phyloP scores from a whole-genome alignment of 2,113 vertebrate species.

The Nyctereutes procyonoides region DNA sequence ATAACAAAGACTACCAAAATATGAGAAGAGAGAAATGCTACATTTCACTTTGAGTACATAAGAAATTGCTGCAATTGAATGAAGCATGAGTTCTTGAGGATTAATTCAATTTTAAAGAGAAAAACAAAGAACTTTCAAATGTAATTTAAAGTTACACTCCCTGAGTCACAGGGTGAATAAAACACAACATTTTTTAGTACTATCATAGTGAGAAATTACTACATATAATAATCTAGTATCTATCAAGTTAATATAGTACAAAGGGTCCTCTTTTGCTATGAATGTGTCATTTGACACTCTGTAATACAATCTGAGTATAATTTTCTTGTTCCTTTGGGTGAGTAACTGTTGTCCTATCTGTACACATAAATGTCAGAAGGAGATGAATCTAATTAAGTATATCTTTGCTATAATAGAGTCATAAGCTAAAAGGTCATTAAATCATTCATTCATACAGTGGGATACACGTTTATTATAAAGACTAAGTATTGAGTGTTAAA shows the following conservation, averaged over 20 bases:
- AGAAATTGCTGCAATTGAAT: neutral
- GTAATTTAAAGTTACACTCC: neutral
- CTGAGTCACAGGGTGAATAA: neutral
- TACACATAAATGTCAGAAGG: conserved; percentile 39
- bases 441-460: neutral
- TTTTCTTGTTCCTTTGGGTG: conserved; percentile 31
- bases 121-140: neutral
- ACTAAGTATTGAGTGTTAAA: neutral
- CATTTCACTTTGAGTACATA: neutral
- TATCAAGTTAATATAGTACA: neutral
- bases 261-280: neutral
- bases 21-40: neutral
- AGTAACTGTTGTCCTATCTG: conserved; percentile 23
- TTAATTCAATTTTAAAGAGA: conserved; percentile 16
- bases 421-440: neutral
- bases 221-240: neutral
- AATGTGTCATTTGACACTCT: neutral
- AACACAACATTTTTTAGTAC: neutral
- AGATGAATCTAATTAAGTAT: conserved; percentile 43
- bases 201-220: neutral
- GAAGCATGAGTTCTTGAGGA: neutral
- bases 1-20: conserved; percentile 16
- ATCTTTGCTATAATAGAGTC: neutral
- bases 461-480: neutral
- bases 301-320: neutral